Evolutionary conservation across 2,113 vertebrate species (phyloP).

Genomic region (Piprites chloris): DNA sequence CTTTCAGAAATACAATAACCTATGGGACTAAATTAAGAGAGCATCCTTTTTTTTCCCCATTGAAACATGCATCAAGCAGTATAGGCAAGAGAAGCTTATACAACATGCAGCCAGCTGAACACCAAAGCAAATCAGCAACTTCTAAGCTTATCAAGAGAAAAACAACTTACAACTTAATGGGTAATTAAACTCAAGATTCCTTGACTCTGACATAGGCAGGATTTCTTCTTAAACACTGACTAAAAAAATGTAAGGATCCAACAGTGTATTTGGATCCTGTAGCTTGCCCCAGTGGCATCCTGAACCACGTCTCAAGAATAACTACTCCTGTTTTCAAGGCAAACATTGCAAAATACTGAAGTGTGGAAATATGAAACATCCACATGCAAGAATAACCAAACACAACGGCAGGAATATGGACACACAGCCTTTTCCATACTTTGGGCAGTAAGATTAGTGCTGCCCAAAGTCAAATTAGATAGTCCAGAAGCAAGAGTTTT

Average conservation of each 20-base stretch:
- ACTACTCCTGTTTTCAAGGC: not conserved
- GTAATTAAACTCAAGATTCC: not conserved
- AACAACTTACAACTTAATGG: not conserved
- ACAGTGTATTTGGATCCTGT: not conserved
- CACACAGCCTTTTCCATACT: not conserved
- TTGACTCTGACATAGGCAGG: not conserved
- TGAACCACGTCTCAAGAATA: not conserved
- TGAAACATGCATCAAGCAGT: not conserved
- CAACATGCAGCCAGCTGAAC: not conserved
- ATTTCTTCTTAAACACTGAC: not conserved
- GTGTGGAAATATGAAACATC: not conserved
- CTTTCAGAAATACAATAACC: not conserved
- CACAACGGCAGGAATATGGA: not conserved
- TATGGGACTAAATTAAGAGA: not conserved
- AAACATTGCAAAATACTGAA: not conserved
- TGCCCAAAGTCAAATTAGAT: not conserved
- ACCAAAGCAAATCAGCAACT: not conserved
- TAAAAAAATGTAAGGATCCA: not conserved
- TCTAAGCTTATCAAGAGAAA: not conserved
- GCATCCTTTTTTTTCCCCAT: fast-evolving
- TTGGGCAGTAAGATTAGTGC: not conserved
- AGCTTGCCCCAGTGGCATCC: not conserved
- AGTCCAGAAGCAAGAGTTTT: not conserved
- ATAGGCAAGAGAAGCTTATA: not conserved
- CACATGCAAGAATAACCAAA: not conserved